Conservation (phyloP, 2,113 vertebrate species). For the Telmatochromis sp. region DNA sequence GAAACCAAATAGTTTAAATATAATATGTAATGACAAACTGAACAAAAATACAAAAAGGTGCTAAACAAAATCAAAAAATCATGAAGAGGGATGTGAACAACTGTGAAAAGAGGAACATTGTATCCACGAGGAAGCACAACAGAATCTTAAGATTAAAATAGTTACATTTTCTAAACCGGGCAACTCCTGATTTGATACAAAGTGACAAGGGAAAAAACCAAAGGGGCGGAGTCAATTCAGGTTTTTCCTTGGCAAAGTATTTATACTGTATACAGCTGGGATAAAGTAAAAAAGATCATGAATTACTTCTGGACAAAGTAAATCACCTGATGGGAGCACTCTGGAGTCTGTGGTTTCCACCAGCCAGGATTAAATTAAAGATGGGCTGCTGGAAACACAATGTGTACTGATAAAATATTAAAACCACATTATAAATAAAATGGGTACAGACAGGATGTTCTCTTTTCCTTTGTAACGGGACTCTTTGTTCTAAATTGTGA, state of each 20-base stretch:
- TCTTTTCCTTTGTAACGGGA: background rate
- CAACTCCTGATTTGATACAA: background rate
- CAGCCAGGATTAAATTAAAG: background rate
- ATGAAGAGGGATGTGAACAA: background rate
- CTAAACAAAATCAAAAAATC: background rate
- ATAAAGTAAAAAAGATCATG: rapidly evolving
- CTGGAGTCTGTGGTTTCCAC: background rate
- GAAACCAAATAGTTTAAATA: background rate
- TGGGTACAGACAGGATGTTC: background rate
- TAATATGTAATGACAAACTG: background rate
- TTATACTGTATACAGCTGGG: background rate
- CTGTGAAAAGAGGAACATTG: background rate
- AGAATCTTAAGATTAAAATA: background rate
- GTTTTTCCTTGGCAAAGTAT: background rate
- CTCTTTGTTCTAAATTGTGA: background rate
- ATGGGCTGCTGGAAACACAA: background rate
- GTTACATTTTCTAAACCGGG: rapidly evolving
- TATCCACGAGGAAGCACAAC: background rate
- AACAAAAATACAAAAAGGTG: background rate
- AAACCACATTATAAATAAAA: background rate
- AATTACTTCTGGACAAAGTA: background rate
- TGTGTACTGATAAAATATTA: background rate
- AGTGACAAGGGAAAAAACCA: rapidly evolving
- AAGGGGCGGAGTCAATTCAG: background rate
- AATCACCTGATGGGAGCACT: background rate